Conservation (phyloP, 2,888 invertebrate genomes). For the Pteria penguin region DNA sequence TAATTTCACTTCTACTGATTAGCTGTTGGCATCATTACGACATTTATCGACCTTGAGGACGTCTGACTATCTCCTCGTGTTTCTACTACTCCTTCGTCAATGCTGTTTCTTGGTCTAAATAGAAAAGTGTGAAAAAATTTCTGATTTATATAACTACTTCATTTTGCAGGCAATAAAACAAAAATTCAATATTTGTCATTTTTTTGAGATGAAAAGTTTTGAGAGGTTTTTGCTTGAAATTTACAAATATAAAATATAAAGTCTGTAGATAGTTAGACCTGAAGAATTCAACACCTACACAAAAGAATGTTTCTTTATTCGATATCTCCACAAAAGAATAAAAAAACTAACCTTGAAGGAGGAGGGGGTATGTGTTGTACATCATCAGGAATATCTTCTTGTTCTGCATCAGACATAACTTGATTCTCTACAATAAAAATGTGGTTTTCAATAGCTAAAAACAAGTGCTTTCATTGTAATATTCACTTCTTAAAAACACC, state of each 20-base stretch:
- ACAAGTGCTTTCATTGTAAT: too few relatives aligned
- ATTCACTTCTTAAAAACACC: too few relatives aligned
- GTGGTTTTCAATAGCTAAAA: neutral
- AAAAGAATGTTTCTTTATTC: neutral
- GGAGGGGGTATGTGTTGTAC: constrained; percentile 62
- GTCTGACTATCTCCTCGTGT: neutral
- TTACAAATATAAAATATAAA: too few relatives aligned
- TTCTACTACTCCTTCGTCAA: neutral
- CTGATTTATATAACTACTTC: neutral
- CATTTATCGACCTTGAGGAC: neutral
- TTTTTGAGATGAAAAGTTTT: too few relatives aligned
- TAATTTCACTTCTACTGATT: too few relatives aligned
- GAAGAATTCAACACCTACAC: neutral
- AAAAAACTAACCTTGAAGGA: constrained; percentile 25
- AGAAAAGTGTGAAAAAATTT: neutral
- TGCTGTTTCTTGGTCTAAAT: neutral
- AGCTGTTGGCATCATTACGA: neutral
- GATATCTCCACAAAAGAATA: neutral
- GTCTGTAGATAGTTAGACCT: neutral
- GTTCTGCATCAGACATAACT: constrained; percentile 72
- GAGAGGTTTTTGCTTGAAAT: too few relatives aligned
- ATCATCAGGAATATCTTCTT: constrained; percentile 65
- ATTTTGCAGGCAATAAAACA: neutral
- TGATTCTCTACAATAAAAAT: constrained; percentile 64
- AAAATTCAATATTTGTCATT: too few relatives aligned